Conservation (phyloP, 2,888 invertebrate genomes). For the Lasiommata megera region DNA sequence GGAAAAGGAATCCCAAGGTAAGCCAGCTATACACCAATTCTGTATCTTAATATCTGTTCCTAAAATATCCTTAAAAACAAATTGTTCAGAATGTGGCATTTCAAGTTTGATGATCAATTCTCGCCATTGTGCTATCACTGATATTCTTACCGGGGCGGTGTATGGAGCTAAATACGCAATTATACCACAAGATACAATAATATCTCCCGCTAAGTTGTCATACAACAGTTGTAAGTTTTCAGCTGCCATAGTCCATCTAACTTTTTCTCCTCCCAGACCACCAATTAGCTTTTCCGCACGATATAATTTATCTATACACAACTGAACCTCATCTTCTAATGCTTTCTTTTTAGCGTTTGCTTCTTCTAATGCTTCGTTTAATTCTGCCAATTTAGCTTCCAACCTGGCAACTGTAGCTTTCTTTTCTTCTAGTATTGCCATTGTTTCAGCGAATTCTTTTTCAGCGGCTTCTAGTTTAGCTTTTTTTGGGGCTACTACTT, state of each 20-base stretch:
- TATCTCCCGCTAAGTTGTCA: slow-evolving; percentile 93
- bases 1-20: slow-evolving; percentile 91
- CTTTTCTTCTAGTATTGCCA: slow-evolving; percentile 92
- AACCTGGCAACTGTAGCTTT: slow-evolving; percentile 88
- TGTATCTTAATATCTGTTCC: slow-evolving; percentile 94
- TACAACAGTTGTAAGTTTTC: slow-evolving; percentile 87
- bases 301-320: slow-evolving; percentile 91
- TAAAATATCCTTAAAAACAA: slow-evolving; percentile 86
- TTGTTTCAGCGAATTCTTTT: slow-evolving; percentile 89
- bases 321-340: slow-evolving; percentile 86
- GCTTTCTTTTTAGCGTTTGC: slow-evolving; percentile 85
- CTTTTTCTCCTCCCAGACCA: slow-evolving; percentile 93
- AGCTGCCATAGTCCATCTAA: slow-evolving; percentile 91
- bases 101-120: slow-evolving; percentile 83
- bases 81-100: slow-evolving; percentile 89
- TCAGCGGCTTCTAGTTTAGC: slow-evolving; percentile 90
- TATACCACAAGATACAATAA: slow-evolving; percentile 92
- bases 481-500: slow-evolving; percentile 92
- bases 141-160: slow-evolving; percentile 84
- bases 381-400: slow-evolving; percentile 87
- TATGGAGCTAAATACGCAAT: slow-evolving; percentile 95
- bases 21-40: slow-evolving; percentile 90
- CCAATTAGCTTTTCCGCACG: slow-evolving; percentile 94
- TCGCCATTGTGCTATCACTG: slow-evolving; percentile 87
- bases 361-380: slow-evolving; percentile 85